Evolutionary conservation across 2,888 invertebrate species (phyloP).

Genomic region (Tiliacea citrago): DNA sequence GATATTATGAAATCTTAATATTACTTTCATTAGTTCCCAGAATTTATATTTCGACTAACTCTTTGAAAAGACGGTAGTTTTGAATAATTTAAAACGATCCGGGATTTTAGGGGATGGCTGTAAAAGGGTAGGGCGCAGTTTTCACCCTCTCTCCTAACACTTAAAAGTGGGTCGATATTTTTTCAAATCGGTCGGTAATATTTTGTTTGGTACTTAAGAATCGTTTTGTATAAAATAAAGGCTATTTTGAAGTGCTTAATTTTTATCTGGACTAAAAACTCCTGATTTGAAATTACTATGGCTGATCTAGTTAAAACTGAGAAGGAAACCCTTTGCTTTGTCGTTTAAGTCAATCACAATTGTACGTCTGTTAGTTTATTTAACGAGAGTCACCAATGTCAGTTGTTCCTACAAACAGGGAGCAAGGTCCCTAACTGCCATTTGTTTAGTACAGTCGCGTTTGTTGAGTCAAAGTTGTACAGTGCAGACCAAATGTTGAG

Average conservation of each 20-base stretch:
- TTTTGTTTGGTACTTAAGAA: conserved; percentile 42
- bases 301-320: neutral
- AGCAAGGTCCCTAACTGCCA: neutral
- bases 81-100: conserved; percentile 24
- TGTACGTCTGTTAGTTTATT: neutral
- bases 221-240: conserved; percentile 17
- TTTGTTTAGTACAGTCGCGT: neutral
- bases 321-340: neutral
- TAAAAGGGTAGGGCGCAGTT: neutral
- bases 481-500: neutral
- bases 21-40: conserved; percentile 20
- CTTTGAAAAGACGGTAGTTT: conserved; percentile 26
- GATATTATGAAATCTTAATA: conserved; percentile 41
- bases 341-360: neutral
- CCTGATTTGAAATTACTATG: neutral
- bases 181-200: conserved; percentile 32
- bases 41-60: conserved; percentile 20
- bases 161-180: conserved; percentile 29
- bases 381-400: neutral
- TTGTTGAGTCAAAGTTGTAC: neutral
- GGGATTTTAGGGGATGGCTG: conserved; percentile 36
- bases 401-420: neutral
- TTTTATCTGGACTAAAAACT: neutral
- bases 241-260: conserved; percentile 10
- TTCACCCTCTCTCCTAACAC: conserved; percentile 7